Evolutionary conservation across 2,113 vertebrate genomes (phyloP).

Genomic region (Tiliqua scincoides): DNA sequence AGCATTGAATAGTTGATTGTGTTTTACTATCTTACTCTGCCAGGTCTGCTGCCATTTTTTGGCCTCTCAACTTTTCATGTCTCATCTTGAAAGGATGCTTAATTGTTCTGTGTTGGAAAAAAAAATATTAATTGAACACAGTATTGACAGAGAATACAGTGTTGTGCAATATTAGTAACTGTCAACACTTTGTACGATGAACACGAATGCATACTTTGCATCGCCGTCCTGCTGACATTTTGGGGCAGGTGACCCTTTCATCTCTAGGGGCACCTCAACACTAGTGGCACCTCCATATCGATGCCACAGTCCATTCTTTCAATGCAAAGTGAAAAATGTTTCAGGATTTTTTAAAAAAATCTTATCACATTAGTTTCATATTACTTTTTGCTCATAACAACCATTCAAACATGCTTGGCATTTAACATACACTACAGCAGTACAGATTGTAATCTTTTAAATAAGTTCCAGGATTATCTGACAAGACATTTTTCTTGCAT

Average conservation of each 20-base stretch:
- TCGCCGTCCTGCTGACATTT: not conserved
- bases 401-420: conserved; percentile 50
- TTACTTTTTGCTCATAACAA: conserved; percentile 58
- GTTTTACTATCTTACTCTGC: too few species aligned
- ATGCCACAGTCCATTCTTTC: not conserved
- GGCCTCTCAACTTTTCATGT: not conserved
- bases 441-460: conserved; percentile 69
- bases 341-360: conserved; percentile 62
- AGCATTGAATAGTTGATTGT: too few species aligned
- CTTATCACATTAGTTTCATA: conserved; percentile 54
- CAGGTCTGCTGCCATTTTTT: too few species aligned
- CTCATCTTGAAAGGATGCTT: not conserved
- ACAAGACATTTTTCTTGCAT: conserved; percentile 62
- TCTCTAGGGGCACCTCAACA: not conserved
- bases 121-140: too few species aligned
- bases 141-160: not conserved
- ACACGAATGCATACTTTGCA: not conserved
- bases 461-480: conserved; percentile 68
- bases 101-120: not conserved
- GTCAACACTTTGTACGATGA: not conserved
- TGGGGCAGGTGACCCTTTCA: not conserved
- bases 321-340: conserved; percentile 51
- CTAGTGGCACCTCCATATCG: not conserved
- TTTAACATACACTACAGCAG: conserved; percentile 59
- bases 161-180: not conserved